Base-by-base conservation (phyloP, 2,888 invertebrate species). In the Apodemia zela region DNA sequence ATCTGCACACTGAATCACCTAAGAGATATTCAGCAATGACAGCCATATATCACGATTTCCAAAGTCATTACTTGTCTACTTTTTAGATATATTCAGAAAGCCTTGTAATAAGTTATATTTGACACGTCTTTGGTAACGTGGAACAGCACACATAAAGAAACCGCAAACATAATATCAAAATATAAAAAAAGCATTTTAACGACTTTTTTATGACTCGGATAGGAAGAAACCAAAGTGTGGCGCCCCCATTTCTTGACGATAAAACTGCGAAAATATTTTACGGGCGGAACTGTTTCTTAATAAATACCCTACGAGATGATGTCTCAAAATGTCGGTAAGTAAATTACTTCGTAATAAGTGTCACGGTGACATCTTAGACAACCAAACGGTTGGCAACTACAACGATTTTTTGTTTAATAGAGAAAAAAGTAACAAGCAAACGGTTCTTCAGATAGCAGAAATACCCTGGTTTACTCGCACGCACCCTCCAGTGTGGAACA, bases 101-200 rank as follows among this genome's bases (percentile, higher is more conserved):
- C 38, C 10, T 11, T 4, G 38, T 11, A 38, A 38, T 11, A 38
- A 2, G 38, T 38, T 38, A 11, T 38, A 11, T 38, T 11, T 38
- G 38, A 10, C 38, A 38, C 38, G 11, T 38, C 38, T 38, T 3
- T 11, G 38, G 38, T 11, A 38, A 38, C 38, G 38, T 3, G 38
- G 11, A 38, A 11, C 5, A 5, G 11, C 10, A 38, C 10, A 42
- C 15, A 4, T 15, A 5, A 42, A 6, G 5, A 15, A 13, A 42
- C 42, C 42, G 6, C n/a, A n/a, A 11, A 45, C n/a, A 5, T 45
- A 1, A n/a, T 45, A 54, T 25, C 54, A 25, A 54, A 54, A 15
- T 18, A 13, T 54, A 54, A 25, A 54, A 54, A 25, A 21, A 25
- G 54, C 10, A 54, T 21, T 54, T 54, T 54, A 54, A 54, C 54